A percentile compares a stretch with the other conserved stretches of the same genome.
Conservation (phyloP, 2,888 invertebrate genomes). For the Drosophila recens region DNA sequence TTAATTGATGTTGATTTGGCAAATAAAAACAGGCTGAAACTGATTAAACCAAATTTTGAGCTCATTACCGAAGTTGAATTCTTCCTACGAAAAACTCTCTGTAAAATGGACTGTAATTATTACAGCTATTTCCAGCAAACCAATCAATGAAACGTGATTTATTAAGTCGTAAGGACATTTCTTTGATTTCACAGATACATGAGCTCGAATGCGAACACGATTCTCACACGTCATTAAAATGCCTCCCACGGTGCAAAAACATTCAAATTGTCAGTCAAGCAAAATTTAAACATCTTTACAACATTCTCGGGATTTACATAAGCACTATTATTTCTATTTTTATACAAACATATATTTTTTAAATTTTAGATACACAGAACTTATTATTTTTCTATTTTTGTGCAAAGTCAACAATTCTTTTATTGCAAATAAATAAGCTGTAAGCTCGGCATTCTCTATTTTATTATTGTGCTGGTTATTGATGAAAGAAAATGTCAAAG, state of each 20-base stretch:
- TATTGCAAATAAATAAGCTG: slow-evolving; percentile 1
- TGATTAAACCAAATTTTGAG: background rate
- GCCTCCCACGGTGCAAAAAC: slow-evolving; percentile 1
- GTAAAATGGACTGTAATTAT: background rate
- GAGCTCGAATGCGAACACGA: background rate
- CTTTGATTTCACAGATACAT: slow-evolving; percentile 30
- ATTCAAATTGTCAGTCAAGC: slow-evolving; percentile 7
- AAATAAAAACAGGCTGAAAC: background rate
- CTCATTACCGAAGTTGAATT: background rate
- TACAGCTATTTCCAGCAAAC: background rate
- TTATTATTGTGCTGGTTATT: background rate
- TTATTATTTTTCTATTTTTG: background rate
- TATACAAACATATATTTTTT: background rate
- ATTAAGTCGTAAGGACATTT: slow-evolving; percentile 7
- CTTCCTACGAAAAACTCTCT: background rate
- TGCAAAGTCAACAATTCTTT: background rate
- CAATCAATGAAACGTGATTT: slow-evolving; percentile 18
- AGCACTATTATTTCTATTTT: background rate
- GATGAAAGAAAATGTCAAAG: slow-evolving; percentile 1
- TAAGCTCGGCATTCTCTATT: background rate
- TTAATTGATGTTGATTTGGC: slow-evolving; percentile 2
- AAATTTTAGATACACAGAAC: background rate
- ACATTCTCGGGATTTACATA: slow-evolving; percentile 4
- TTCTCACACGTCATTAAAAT: slow-evolving; percentile 35
- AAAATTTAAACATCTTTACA: slow-evolving; percentile 9